Evolutionary conservation across 2,113 vertebrate genomes (phyloP), one percentile per base, ranked within the genome.

Genomic region (Cinclus mexicanus): DNA sequence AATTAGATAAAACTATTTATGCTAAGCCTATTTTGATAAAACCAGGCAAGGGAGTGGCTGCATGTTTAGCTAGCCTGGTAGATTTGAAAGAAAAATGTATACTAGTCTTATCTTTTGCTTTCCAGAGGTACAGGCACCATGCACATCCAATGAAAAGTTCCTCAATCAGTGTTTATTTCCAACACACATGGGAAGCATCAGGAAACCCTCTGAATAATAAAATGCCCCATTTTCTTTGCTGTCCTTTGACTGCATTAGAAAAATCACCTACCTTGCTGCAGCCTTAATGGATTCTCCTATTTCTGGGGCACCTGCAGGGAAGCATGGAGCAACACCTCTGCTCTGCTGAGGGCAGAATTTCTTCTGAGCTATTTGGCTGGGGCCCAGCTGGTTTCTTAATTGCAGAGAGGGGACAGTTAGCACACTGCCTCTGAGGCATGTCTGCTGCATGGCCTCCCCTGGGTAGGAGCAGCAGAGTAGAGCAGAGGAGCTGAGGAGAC

Each of bases 251-350:
- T 5, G 7, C 33, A 20, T 46, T 55, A 64, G 55, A 81, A 55
- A 84, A 88, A 69, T 19, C 11, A 68, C 19, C 42, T 33, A 44
- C 6, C 15, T 80, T 8, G 3, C 33, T 74, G 49, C 16, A 90
- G 24, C 14, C 12, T 25, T 74, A 22, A 33, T 35, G 7, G 5
- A 81, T 59, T 28, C 39, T 90, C 14, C 39, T 10, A 0, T 64
- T 91, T 68, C 1, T 6, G 35, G 25, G 19, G 8, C 28, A 69
- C 1, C 1, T 8, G 15, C 26, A 67, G 23, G 35, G 31, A 56
- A 83, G 3, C 22, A 24, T 0, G 1, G 6, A 16, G 2, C 4
- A 4, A 4, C 15, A 29, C n/a, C 28, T 55, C 26, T 69, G 6
- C 24, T 64, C 29, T 42, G 41, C 23, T 69, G 60, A 69, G 35